Percentiles rank a stretch among this genome's conserved stretches.
These are phyloP conservation scores for Mungos mungo DNA, from an alignment of 2,113 vertebrate species.

Conservation along the genomic window DNA sequence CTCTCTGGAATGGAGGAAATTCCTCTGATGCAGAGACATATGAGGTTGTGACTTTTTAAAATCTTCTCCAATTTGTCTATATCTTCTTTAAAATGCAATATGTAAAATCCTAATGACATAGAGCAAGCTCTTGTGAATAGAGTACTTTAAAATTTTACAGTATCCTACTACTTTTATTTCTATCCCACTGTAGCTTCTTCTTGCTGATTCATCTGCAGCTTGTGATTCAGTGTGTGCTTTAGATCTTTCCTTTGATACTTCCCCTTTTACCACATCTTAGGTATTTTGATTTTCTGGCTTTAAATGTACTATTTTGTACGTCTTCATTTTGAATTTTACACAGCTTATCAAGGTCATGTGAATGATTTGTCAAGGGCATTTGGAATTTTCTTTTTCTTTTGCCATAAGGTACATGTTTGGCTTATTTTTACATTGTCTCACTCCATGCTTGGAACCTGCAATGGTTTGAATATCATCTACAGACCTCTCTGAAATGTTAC, in stretches of 20 bases:
- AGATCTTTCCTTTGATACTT: not conserved
- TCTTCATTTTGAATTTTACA: not conserved
- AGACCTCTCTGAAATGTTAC: not conserved
- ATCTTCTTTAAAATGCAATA: slow-evolving; percentile 16
- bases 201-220: not conserved
- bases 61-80: slow-evolving; percentile 10
- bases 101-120: slow-evolving; percentile 20
- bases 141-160: slow-evolving; percentile 31
- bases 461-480: not conserved
- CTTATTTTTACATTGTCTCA: not conserved
- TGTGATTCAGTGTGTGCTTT: not conserved
- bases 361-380: slow-evolving; percentile 22
- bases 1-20: not conserved
- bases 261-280: not conserved
- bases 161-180: not conserved
- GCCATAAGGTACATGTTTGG: not conserved
- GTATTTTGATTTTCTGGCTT: not conserved
- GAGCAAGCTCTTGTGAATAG: not conserved
- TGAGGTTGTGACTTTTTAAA: not conserved
- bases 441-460: not conserved
- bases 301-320: not conserved
- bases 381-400: slow-evolving; percentile 20
- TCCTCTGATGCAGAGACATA: not conserved
- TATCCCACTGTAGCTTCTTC: not conserved
- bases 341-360: not conserved